Percentiles rank a stretch among this genome's conserved stretches.
Evolutionary conservation across 2,888 invertebrate genomes (phyloP).

Genomic region (Biston betularia): DNA sequence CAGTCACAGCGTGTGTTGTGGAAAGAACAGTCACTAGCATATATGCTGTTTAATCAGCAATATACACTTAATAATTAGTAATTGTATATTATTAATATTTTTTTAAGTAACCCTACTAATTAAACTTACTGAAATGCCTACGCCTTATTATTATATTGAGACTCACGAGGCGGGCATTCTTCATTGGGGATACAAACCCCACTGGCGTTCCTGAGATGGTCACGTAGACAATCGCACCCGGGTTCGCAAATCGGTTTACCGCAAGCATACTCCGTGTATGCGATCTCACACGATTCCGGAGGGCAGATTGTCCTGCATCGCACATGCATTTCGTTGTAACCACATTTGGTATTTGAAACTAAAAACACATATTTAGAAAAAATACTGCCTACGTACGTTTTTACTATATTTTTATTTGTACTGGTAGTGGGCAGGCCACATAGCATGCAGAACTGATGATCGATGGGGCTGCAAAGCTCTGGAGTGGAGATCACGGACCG

Average conservation of each 20-base stretch:
- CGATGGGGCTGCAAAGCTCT: no score
- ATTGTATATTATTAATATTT: no score
- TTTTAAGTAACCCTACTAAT: no score
- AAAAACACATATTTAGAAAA: constrained; percentile 3
- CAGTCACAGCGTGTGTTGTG: no score
- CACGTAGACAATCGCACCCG: constrained; percentile 57
- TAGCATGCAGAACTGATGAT: no score
- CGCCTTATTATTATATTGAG: neutral
- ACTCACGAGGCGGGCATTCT: constrained; percentile 52
- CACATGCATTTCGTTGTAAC: constrained; percentile 52
- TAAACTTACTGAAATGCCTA: no score
- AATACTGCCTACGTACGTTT: no score
- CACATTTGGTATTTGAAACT: constrained; percentile 41
- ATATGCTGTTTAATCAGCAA: no score
- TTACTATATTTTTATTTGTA: neutral
- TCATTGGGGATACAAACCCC: constrained; percentile 54
- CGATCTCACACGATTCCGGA: constrained; percentile 56
- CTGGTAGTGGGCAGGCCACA: no score
- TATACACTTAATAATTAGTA: no score
- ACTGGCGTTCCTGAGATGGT: constrained; percentile 52
- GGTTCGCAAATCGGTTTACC: constrained; percentile 46
- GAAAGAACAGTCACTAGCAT: no score
- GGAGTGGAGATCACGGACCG: no score
- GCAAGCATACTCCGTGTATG: constrained; percentile 52
- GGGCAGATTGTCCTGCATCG: constrained; percentile 55